A percentile compares a stretch with the other conserved stretches of the same genome.
Conservation (phyloP, 2,888 invertebrate species). For the Argyra leucocephala region DNA sequence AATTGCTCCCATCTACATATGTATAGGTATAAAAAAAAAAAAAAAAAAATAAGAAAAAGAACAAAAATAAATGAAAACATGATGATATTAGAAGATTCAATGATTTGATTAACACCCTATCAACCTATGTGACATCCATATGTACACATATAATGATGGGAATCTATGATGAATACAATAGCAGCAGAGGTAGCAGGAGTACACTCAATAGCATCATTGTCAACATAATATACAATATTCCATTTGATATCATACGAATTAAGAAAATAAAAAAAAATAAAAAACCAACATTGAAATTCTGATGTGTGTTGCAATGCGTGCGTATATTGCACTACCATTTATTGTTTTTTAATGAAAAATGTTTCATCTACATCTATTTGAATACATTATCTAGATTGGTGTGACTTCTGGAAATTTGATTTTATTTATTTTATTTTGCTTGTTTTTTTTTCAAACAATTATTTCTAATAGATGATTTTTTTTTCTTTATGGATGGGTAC, state of each 20-base stretch:
- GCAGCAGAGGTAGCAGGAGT: too few species aligned
- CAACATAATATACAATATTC: too few species aligned
- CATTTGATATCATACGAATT: too few species aligned
- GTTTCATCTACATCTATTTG: neutral
- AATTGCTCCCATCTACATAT: too few species aligned
- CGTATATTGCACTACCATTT: neutral
- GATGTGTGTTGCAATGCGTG: neutral
- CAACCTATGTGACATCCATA: too few species aligned
- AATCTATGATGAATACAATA: too few species aligned
- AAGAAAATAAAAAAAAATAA: too few species aligned
- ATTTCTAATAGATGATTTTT: neutral
- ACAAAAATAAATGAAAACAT: neutral
- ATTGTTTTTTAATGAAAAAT: constrained; percentile 3
- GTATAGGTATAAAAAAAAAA: too few species aligned
- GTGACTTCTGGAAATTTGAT: neutral
- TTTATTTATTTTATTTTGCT: neutral
- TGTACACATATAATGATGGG: too few species aligned
- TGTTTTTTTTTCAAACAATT: too few species aligned
- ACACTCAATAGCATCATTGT: too few species aligned
- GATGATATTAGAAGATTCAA: neutral
- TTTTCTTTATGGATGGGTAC: neutral
- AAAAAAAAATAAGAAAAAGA: neutral
- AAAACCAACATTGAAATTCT: neutral
- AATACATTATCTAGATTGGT: neutral
- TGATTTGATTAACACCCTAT: neutral